Evolutionary conservation across 2,888 invertebrate genomes (phyloP).

Genomic region (Strigamia transsilvanica): DNA sequence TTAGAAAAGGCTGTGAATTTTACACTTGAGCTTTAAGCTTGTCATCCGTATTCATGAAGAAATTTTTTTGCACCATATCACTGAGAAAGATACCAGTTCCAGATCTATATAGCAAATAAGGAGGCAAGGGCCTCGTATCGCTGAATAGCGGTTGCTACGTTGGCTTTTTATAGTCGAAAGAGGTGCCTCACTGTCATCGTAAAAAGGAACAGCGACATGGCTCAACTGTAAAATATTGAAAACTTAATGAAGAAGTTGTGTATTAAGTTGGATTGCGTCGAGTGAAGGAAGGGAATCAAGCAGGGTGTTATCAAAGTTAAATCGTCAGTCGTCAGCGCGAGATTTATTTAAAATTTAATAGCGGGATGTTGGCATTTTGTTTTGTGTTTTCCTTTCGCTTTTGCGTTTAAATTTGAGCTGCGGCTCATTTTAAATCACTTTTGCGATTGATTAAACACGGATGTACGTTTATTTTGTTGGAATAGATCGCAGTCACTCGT

Average conservation of each 20-base stretch:
- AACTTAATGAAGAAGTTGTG: constrained; percentile 21
- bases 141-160: constrained; percentile 21
- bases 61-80: constrained; percentile 15
- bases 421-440: too few relatives aligned
- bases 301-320: neutral
- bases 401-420: too few relatives aligned
- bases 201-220: constrained; percentile 3
- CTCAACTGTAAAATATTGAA: constrained; percentile 30
- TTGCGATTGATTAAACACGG: too few relatives aligned
- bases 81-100: constrained; percentile 23
- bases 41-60: constrained; percentile 30
- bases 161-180: constrained; percentile 26
- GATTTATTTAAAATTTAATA: neutral
- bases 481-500: too few relatives aligned
- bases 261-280: neutral
- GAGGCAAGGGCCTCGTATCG: constrained; percentile 21
- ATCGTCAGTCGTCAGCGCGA: neutral
- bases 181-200: constrained; percentile 30
- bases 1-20: constrained; percentile 21
- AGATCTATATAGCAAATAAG: constrained; percentile 26
- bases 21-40: constrained; percentile 30
- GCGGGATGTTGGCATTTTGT: too few relatives aligned
- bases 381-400: too few relatives aligned
- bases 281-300: neutral
- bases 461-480: too few relatives aligned